Conservation (phyloP, 2,888 invertebrate genomes). For the Nudaria mundana region DNA sequence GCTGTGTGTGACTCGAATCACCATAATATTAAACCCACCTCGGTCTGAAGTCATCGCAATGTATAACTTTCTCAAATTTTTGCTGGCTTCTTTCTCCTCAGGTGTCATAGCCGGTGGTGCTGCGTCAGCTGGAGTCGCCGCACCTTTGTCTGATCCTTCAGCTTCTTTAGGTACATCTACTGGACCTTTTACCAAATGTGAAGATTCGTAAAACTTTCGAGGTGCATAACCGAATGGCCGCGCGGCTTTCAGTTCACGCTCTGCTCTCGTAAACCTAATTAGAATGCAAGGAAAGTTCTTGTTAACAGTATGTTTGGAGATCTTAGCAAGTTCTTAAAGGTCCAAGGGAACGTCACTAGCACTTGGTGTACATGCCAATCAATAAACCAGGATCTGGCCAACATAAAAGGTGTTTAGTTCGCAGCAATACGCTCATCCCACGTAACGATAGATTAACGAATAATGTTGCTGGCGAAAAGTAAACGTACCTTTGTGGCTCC, state of each 20-base stretch:
- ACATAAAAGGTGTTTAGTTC: too few relatives aligned
- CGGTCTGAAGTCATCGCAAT: constrained; percentile 89
- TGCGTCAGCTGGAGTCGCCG: constrained; percentile 48
- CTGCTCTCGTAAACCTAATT: constrained; percentile 87
- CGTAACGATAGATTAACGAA: too few relatives aligned
- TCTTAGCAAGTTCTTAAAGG: too few relatives aligned
- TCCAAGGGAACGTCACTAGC: too few relatives aligned
- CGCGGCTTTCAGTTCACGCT: constrained; percentile 86
- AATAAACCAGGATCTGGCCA: too few relatives aligned
- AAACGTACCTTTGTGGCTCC: too few relatives aligned
- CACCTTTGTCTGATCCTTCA: constrained; percentile 7
- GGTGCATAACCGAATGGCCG: constrained; percentile 87
- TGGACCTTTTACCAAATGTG: constrained; percentile 46
- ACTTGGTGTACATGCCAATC: too few relatives aligned
- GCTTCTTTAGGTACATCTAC: constrained; percentile 35
- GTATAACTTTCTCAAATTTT: constrained; percentile 66
- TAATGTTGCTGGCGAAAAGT: too few relatives aligned
- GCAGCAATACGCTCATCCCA: too few relatives aligned
- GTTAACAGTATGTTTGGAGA: too few relatives aligned
- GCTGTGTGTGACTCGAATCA: too few relatives aligned
- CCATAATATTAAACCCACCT: constrained; percentile 56
- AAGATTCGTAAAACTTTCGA: constrained; percentile 82
- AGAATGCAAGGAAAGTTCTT: too few relatives aligned
- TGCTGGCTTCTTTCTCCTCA: constrained; percentile 39
- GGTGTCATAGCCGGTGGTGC: constrained; percentile 34